Evolutionary conservation across 1,140 invertebrate genomes (phyloP).

Genomic region (Bombus difficillimus): DNA sequence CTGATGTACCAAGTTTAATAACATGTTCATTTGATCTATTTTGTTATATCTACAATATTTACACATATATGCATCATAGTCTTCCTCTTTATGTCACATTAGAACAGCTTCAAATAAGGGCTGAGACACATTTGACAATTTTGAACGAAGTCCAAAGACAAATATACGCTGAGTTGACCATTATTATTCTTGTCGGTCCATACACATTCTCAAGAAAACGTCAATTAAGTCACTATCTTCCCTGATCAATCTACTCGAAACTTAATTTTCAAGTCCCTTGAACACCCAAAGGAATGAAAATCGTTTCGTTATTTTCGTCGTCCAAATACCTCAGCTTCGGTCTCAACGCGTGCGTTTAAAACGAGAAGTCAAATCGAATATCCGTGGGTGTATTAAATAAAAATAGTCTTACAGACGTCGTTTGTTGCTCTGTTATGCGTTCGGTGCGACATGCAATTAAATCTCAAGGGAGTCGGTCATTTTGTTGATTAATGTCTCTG

Average conservation of each 20-base stretch:
- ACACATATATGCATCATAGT: too few relatives aligned
- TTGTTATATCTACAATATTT: not conserved
- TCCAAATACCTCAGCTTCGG: not conserved
- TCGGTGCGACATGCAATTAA: conserved; percentile 9
- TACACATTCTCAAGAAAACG: not conserved
- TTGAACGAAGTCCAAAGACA: not conserved
- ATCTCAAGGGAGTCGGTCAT: not conserved
- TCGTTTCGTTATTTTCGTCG: not conserved
- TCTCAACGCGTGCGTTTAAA: too few relatives aligned
- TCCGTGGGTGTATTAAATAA: not conserved
- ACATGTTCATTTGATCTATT: not conserved
- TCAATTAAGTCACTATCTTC: not conserved
- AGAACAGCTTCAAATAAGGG: too few relatives aligned
- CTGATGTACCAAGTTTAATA: not conserved
- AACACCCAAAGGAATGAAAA: not conserved
- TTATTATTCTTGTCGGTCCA: too few relatives aligned
- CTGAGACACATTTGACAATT: not conserved
- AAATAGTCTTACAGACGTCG: not conserved
- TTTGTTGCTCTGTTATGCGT: not conserved
- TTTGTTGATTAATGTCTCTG: conserved; percentile 15
- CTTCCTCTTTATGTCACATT: too few relatives aligned
- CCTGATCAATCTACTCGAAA: not conserved
- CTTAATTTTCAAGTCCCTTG: not conserved
- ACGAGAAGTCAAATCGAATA: not conserved
- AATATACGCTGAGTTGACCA: too few relatives aligned